A percentile compares a stretch with the other conserved stretches of the same genome.
phyloP scores from a whole-genome alignment of 2,888 invertebrate genomes.

The Chymomyza procnemis region DNA sequence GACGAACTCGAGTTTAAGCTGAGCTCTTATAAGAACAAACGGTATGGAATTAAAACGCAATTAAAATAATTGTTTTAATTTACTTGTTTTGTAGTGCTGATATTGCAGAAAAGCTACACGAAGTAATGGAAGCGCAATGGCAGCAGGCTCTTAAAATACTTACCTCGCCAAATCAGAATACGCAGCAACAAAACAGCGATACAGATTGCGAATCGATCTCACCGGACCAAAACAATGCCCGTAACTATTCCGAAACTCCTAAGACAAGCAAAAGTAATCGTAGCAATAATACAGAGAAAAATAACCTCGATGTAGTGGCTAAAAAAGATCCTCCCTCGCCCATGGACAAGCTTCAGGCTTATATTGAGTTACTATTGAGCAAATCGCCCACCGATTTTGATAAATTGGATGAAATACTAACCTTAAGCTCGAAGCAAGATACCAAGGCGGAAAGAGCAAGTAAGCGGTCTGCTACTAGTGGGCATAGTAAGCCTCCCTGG shows the following conservation, averaged over 20 bases:
- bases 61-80: not conserved
- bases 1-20: slow-evolving; percentile 82
- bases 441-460: slow-evolving; percentile 37
- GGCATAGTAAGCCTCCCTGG: slow-evolving; percentile 70
- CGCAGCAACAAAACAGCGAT: slow-evolving; percentile 17
- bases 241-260: slow-evolving; percentile 73
- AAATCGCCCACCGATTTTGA: slow-evolving; percentile 80
- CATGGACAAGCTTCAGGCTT: slow-evolving; percentile 75
- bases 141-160: slow-evolving; percentile 86
- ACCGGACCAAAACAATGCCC: slow-evolving; percentile 66
- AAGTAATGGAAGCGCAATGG: slow-evolving; percentile 90
- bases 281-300: slow-evolving; percentile 58
- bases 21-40: slow-evolving; percentile 71
- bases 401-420: slow-evolving; percentile 73
- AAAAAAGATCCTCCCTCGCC: slow-evolving; percentile 56
- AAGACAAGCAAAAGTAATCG: slow-evolving; percentile 68
- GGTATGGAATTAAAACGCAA: slow-evolving; percentile 46
- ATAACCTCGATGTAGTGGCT: slow-evolving; percentile 58
- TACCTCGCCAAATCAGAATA: slow-evolving; percentile 77
- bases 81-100: slow-evolving; percentile 80
- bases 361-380: slow-evolving; percentile 79
- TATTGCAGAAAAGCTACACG: slow-evolving; percentile 86
- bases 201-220: slow-evolving; percentile 55
- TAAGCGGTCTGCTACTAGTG: slow-evolving; percentile 4
- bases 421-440: slow-evolving; percentile 50